Evolutionary conservation across 2,888 invertebrate species (phyloP), one percentile per base, ranked within the genome.

Genomic region (Hydropsyche betteni): DNA sequence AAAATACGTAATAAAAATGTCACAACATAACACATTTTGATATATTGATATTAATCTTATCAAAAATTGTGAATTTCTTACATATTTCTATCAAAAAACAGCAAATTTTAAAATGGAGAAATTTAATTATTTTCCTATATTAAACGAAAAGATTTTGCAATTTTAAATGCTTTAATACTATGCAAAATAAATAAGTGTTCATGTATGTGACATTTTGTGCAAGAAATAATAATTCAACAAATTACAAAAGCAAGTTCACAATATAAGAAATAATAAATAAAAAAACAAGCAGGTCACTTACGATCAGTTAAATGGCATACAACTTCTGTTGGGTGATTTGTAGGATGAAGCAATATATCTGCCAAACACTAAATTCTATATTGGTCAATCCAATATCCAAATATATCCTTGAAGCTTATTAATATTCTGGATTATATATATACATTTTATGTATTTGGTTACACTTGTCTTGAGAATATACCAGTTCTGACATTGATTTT

Each of bases 281-380:
- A 82, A 80, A 79, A 79, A 77, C 72, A 76, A 79, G 77, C 77
- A 76, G 75, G 73, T 77, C 86, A 86, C 86, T 87, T 85, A 87
- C 87, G 83, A 86, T 85, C 84, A 87, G 87, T 86, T 86, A 86
- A 87, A 87, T 86, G 87, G 79, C 78, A 78, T 74, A 78, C 74
- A 79, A 78, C 87, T 86, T 85, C 84, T 81, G 82, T 78, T 80
- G 81, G 81, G 81, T 79, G 79, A 79, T 79, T 38, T 68, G 68
- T 36, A 55, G 75, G 76, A 74, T 72, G 64, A 76, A 75, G 74
- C 75, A 74, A 68, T 75, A 80, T 79, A 80, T 58, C 80, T 79
- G 80, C 79, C 80, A 80, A 80, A 80, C 80, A 79, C 74, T 76
- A 74, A 72, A 71, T 76, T 74, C 36, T 72, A 58, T 34, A 72